Evolutionary conservation across 2,888 invertebrate species (phyloP), one percentile per base, ranked within the genome.

Genomic region (Tipula confusa): DNA sequence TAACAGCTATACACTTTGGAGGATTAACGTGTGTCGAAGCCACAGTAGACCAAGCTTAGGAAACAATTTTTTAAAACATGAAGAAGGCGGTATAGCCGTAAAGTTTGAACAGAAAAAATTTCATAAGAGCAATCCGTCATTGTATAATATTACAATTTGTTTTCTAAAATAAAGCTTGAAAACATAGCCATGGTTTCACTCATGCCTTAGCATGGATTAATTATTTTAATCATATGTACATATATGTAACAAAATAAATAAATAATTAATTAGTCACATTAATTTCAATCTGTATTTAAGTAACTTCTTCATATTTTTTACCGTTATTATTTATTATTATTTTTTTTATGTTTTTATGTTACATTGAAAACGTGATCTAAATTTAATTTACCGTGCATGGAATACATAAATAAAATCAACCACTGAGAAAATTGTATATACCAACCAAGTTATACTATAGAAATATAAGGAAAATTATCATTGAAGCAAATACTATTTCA

Each of bases 281-380:
- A 64, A 64, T 24, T 64, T 64, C 64, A 64, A 64, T 64, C 64
- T 64, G 1, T 64, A 64, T 64, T 64, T 64, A 64, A 64, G 64
- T 64, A 64, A 64, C 64, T 64, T 64, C 64, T 64, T 24, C 64
- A 64, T 64, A 64, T 64, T 64, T 64, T 64, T 64, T n/a, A 9
- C 24, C 64, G 64, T 64, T 64, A 24, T 64, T 64, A 64, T 64
- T 64, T 64, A 9, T 24, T 11, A 24, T 9, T 9, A 24, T 15
- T 7, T 2, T 9, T 24, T 24, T 24, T 24, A 64, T 9, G 7
- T 64, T n/a, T n/a, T n/a, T n/a, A 64, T 24, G 64, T 64, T 43
- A 64, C 64, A 64, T 64, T 64, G 64, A 64, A 64, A 64, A 64
- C 64, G 64, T 64, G 64, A 64, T 64, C 64, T 64, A 64, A 64